A percentile compares a stretch with the other conserved stretches of the same genome.
These are phyloP conservation scores for Rhea americana DNA, from an alignment of 2,113 vertebrate species.

Conservation along the genomic window DNA sequence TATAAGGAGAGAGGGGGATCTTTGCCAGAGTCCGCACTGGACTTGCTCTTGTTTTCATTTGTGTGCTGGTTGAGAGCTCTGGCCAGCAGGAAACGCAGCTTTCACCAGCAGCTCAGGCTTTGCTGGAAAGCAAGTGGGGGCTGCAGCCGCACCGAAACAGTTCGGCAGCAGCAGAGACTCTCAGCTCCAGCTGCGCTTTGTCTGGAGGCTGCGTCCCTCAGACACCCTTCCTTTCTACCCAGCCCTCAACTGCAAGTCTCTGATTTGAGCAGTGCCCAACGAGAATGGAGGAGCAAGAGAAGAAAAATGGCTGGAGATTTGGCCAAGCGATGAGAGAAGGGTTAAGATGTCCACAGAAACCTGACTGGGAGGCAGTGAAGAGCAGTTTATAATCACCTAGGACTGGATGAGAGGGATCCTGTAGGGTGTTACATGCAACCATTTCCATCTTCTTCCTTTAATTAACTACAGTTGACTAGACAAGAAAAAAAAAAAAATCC, in stretches of 20 bases:
- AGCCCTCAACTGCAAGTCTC: background rate
- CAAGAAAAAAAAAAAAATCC: background rate
- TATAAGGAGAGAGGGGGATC: slow-evolving; percentile 33
- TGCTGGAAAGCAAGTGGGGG: background rate
- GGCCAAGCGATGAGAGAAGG: background rate
- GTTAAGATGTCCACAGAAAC: background rate
- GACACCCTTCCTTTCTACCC: background rate
- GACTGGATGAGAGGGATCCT: background rate
- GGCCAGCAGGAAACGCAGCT: slow-evolving; percentile 34
- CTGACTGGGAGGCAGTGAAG: background rate
- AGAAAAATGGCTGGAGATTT: background rate
- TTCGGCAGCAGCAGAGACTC: background rate
- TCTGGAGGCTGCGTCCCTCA: background rate
- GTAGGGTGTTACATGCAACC: background rate
- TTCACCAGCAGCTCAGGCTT: slow-evolving; percentile 3
- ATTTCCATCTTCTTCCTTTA: background rate
- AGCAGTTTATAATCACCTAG: background rate
- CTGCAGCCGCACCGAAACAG: background rate
- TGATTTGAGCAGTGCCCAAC: background rate
- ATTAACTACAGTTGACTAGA: background rate
- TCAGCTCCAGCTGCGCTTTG: background rate
- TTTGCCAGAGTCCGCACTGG: slow-evolving; percentile 36
- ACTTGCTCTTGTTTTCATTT: slow-evolving; percentile 48
- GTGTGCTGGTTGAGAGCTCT: background rate
- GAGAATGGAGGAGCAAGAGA: background rate